Evolutionary conservation across 2,113 vertebrate genomes (phyloP).

Genomic region (Eubucco bourcierii): DNA sequence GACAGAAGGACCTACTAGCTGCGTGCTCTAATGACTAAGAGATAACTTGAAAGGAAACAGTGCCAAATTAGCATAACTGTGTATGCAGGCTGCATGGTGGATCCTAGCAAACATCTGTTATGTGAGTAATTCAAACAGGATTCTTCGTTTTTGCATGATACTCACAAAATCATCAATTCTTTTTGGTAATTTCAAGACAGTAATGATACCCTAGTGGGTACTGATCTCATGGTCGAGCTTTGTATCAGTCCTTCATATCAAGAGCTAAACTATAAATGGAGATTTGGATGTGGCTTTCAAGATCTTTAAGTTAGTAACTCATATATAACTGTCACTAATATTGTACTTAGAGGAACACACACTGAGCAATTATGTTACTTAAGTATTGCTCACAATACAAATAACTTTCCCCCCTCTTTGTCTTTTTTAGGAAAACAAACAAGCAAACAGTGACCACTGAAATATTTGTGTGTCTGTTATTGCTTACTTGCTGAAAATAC

Average conservation of each 20-base stretch:
- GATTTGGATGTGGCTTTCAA: constrained; percentile 37
- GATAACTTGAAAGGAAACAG: constrained; percentile 93
- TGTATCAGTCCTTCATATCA: constrained; percentile 64
- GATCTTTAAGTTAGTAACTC: constrained; percentile 20
- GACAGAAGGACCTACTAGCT: constrained; percentile 99
- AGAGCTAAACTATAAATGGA: constrained; percentile 63
- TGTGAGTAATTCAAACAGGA: constrained; percentile 97
- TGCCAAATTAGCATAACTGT: constrained; percentile 98
- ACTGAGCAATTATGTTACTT: background rate
- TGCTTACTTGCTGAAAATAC: background rate
- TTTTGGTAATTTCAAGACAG: constrained; percentile 86
- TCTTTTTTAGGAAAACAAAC: background rate
- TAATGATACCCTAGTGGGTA: constrained; percentile 88
- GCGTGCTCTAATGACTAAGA: constrained; percentile 95
- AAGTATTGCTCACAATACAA: background rate
- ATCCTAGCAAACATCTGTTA: constrained; percentile 99
- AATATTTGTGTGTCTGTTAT: background rate
- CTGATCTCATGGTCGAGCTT: constrained; percentile 82
- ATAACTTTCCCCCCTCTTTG: background rate
- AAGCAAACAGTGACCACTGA: background rate
- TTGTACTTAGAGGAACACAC: background rate
- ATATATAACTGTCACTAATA: background rate
- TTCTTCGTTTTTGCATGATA: constrained; percentile 90
- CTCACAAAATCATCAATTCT: constrained; percentile 95
- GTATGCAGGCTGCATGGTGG: constrained; percentile 88